A percentile compares a stretch with the other conserved stretches of the same genome.
Evolutionary conservation across 1,140 invertebrate species (phyloP).

Genomic region (Heliconius melpomene): DNA sequence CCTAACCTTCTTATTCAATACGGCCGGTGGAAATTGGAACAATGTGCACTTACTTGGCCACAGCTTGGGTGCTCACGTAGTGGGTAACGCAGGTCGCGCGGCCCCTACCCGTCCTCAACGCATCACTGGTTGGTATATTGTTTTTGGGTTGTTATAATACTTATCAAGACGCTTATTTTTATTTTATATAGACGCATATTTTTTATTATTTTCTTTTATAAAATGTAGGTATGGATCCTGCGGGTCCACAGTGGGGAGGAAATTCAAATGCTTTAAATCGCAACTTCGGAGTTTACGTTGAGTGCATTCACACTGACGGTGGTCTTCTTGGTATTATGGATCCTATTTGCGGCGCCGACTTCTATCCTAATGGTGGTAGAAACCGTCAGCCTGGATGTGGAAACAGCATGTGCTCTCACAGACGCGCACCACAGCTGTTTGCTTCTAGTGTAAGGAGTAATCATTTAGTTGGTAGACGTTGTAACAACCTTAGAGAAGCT

Average conservation of each 20-base stretch:
- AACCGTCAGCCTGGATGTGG: conserved; percentile 83
- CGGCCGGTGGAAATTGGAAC: conserved; percentile 61
- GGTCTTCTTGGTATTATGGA: conserved; percentile 67
- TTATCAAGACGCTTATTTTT: no score
- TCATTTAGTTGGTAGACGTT: conserved; percentile 70
- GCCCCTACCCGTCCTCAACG: conserved; percentile 45
- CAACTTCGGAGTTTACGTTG: conserved; percentile 30
- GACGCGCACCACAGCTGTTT: conserved; percentile 79
- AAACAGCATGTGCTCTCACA: conserved; percentile 77
- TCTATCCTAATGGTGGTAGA: conserved; percentile 82
- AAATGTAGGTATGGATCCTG: conserved; percentile 83
- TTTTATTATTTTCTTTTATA: background rate
- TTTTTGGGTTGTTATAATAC: no score
- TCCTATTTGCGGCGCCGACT: conserved; percentile 73
- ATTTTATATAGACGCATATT: no score
- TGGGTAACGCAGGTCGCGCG: conserved; percentile 85
- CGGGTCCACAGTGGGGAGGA: conserved; percentile 78
- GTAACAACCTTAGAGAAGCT: conserved; percentile 51
- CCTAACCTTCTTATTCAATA: conserved; percentile 49
- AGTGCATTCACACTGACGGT: conserved; percentile 81
- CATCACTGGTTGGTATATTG: conserved; percentile 44
- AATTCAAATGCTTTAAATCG: conserved; percentile 29
- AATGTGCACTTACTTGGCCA: conserved; percentile 93
- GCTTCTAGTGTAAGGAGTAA: conserved; percentile 78
- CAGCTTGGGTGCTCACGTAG: conserved; percentile 79